Evolutionary conservation across 2,888 invertebrate genomes (phyloP).

Genomic region (Ametastegia equiseti): DNA sequence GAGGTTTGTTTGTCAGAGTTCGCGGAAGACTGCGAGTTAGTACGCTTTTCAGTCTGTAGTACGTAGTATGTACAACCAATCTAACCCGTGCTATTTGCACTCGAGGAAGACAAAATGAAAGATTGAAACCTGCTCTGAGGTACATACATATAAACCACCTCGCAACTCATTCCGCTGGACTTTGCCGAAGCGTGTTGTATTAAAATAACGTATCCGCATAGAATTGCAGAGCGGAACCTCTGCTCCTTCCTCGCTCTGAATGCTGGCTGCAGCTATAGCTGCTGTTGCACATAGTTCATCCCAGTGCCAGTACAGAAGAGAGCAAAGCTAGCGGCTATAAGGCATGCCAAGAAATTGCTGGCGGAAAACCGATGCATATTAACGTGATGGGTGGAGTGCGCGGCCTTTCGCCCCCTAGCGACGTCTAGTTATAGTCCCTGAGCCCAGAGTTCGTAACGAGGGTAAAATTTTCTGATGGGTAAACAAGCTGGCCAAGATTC

Average conservation of each 20-base stretch:
- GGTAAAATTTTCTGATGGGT: constrained; percentile 30
- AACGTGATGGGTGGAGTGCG: constrained; percentile 62
- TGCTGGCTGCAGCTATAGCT: background rate
- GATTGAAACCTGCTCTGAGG: background rate
- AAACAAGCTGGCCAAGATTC: constrained; percentile 20
- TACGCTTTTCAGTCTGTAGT: constrained; percentile 17
- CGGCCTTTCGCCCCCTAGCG: constrained; percentile 35
- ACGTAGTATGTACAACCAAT: constrained; percentile 49
- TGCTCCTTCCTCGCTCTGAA: background rate
- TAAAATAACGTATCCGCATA: constrained; percentile 45
- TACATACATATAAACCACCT: background rate
- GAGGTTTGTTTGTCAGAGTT: constrained; percentile 13
- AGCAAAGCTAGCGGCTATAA: constrained; percentile 15
- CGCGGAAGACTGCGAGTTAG: constrained; percentile 51
- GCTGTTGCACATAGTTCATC: constrained; percentile 14
- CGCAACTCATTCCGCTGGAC: constrained; percentile 6
- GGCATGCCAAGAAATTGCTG: constrained; percentile 62
- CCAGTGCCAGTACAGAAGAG: background rate
- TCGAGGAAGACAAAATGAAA: constrained; percentile 46
- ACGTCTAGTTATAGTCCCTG: constrained; percentile 48
- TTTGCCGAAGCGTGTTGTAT: constrained; percentile 40
- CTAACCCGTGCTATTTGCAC: constrained; percentile 47
- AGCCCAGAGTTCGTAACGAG: constrained; percentile 24
- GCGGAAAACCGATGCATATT: constrained; percentile 64
- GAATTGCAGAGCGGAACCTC: constrained; percentile 17